These are phyloP conservation scores for Eospalax fontanierii DNA, from an alignment of 2,797 vertebrate species.

Conservation along the genomic window DNA sequence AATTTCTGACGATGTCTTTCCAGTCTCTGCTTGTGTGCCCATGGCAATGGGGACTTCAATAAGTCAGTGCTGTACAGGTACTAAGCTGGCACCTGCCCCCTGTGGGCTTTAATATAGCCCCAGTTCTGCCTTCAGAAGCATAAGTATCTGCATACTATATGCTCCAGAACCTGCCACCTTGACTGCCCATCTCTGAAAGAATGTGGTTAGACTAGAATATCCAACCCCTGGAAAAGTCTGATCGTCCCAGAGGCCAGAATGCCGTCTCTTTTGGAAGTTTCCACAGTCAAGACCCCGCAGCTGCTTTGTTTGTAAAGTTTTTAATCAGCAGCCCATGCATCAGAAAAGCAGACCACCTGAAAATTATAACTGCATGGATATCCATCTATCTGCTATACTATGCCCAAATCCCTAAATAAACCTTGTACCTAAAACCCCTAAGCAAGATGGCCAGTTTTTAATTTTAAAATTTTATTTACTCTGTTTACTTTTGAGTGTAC, in stretches of 20 bases:
- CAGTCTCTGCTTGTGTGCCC: not conserved
- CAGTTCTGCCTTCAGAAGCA: constrained; percentile 44
- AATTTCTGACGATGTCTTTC: constrained; percentile 43
- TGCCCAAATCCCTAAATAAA: not conserved
- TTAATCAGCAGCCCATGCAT: not conserved
- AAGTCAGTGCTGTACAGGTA: not conserved
- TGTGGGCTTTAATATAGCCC: not conserved
- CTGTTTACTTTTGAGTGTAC: not conserved
- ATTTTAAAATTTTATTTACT: not conserved
- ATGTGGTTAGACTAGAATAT: constrained; percentile 14
- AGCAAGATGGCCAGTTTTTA: not conserved
- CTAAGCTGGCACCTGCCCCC: not conserved
- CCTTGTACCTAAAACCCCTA: not conserved
- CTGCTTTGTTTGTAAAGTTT: constrained; percentile 4
- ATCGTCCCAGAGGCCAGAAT: not conserved
- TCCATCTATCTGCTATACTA: not conserved
- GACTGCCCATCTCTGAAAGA: not conserved
- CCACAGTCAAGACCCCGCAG: not conserved
- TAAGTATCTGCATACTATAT: not conserved
- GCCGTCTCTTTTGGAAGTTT: not conserved
- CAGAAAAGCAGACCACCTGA: not conserved
- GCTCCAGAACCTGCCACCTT: not conserved
- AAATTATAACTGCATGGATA: not conserved
- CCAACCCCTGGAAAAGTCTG: constrained; percentile 29
- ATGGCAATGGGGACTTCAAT: not conserved